These are phyloP conservation scores for Caenorhabditis drosophilae DNA, from an alignment of 2,888 invertebrate species.

Conservation along the genomic window DNA sequence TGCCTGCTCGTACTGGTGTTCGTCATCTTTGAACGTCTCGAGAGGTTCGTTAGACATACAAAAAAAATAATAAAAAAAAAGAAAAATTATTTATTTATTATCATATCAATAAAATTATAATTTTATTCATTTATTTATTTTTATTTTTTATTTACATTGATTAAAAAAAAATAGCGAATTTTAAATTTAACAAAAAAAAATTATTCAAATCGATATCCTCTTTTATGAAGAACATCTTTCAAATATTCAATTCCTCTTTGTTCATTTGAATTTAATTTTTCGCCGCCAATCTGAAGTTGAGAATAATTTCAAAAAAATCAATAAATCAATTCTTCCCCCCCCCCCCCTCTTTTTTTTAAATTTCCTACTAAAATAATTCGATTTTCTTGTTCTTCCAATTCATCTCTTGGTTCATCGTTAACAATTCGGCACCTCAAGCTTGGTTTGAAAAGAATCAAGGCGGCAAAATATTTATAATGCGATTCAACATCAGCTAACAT, in stretches of 20 bases:
- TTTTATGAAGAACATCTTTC: slow-evolving; percentile 41
- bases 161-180: not conserved
- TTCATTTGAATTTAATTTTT: slow-evolving; percentile 19
- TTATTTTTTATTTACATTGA: not conserved
- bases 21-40: too few relatives aligned
- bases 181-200: not conserved
- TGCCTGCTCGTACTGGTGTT: too few relatives aligned
- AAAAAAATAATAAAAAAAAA: slow-evolving; percentile 1
- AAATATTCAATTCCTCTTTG: slow-evolving; percentile 36
- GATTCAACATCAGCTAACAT: slow-evolving; percentile 59
- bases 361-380: slow-evolving; percentile 39
- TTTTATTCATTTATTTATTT: too few relatives aligned
- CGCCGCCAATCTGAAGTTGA: slow-evolving; percentile 23
- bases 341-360: too few relatives aligned
- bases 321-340: too few relatives aligned
- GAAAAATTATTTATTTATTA: not conserved
- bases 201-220: slow-evolving; percentile 51
- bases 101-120: too few relatives aligned
- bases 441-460: slow-evolving; percentile 53
- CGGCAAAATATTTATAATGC: slow-evolving; percentile 63
- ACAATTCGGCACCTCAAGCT: slow-evolving; percentile 55
- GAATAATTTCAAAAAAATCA: not conserved
- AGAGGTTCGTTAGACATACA: not conserved
- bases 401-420: slow-evolving; percentile 56
- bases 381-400: slow-evolving; percentile 52